phyloP scores from a whole-genome alignment of 2,797 vertebrate species.

The Trematomus bernacchii region DNA sequence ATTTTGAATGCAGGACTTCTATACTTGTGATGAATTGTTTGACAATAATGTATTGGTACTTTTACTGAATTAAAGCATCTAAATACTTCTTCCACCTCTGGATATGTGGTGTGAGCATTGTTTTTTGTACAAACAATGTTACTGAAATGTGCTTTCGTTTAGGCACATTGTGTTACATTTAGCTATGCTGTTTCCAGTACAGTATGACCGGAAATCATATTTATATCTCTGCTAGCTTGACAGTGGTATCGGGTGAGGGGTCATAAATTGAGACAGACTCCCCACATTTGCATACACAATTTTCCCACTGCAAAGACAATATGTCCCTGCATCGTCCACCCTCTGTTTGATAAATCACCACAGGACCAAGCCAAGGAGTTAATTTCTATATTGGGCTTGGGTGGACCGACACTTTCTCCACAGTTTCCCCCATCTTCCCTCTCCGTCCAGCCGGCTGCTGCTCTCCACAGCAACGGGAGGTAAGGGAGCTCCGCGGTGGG shows the following conservation, averaged over 20 bases:
- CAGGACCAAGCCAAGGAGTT: constrained; percentile 17
- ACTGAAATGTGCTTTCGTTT: not conserved
- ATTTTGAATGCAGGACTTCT: no score
- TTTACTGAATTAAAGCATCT: no score
- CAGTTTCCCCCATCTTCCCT: constrained; percentile 37
- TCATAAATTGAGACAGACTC: constrained; percentile 79
- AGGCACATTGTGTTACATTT: rapidly evolving
- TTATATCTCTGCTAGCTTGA: constrained; percentile 51
- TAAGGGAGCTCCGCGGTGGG: constrained; percentile 74
- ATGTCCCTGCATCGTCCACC: constrained; percentile 81
- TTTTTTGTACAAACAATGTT: not conserved
- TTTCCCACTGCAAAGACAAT: constrained; percentile 82
- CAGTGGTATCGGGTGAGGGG: constrained; percentile 78
- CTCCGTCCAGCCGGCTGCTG: constrained; percentile 60
- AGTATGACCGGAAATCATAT: constrained; percentile 66
- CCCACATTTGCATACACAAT: constrained; percentile 69
- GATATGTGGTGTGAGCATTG: no score
- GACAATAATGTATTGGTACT: no score
- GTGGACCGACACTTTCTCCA: constrained; percentile 45
- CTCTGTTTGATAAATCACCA: constrained; percentile 55
- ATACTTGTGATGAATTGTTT: no score
- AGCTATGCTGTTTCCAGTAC: not conserved
- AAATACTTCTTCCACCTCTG: no score
- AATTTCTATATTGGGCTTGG: constrained; percentile 13
- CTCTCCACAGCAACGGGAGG: constrained; percentile 73